phyloP scores from a whole-genome alignment of 2,797 vertebrate genomes.

The Epinephelus awoara region DNA sequence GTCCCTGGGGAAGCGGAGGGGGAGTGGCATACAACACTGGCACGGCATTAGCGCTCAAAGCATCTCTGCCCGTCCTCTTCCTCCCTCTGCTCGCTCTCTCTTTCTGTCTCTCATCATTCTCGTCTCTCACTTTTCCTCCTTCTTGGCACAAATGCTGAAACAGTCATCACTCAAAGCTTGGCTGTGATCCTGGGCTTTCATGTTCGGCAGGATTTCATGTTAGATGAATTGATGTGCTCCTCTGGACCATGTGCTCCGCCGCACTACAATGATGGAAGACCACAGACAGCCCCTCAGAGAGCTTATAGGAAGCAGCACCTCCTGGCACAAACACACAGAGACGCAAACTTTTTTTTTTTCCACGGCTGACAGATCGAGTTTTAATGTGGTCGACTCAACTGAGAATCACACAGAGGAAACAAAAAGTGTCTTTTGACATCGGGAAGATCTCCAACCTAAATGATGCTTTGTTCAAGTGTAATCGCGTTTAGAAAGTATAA shows the following conservation, averaged over 20 bases:
- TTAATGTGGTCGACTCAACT: constrained; percentile 72
- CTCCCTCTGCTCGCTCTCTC: constrained; percentile 54
- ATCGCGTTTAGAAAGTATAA: constrained; percentile 62
- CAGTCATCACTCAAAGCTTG: constrained; percentile 68
- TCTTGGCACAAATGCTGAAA: constrained; percentile 60
- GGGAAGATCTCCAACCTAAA: constrained; percentile 62
- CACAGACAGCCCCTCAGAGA: constrained; percentile 57
- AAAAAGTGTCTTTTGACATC: constrained; percentile 65
- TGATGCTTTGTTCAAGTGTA: constrained; percentile 70
- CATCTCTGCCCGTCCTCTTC: constrained; percentile 57
- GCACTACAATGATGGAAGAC: constrained; percentile 67
- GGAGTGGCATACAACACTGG: constrained; percentile 76
- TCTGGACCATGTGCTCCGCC: constrained; percentile 56
- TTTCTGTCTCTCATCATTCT: constrained; percentile 60
- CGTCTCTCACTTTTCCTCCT: constrained; percentile 55
- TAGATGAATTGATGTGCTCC: constrained; percentile 69
- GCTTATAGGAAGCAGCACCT: constrained; percentile 64
- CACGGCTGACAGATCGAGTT: constrained; percentile 72
- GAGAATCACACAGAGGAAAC: constrained; percentile 65
- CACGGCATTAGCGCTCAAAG: constrained; percentile 63
- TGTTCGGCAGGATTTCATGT: constrained; percentile 68
- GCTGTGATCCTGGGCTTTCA: constrained; percentile 69
- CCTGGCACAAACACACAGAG: constrained; percentile 69
- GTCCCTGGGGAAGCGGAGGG: constrained; percentile 69
- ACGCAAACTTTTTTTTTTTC: constrained; percentile 54